Evolutionary conservation across 2,113 vertebrate genomes (phyloP).

Genomic region (Dryoscopus gambensis): DNA sequence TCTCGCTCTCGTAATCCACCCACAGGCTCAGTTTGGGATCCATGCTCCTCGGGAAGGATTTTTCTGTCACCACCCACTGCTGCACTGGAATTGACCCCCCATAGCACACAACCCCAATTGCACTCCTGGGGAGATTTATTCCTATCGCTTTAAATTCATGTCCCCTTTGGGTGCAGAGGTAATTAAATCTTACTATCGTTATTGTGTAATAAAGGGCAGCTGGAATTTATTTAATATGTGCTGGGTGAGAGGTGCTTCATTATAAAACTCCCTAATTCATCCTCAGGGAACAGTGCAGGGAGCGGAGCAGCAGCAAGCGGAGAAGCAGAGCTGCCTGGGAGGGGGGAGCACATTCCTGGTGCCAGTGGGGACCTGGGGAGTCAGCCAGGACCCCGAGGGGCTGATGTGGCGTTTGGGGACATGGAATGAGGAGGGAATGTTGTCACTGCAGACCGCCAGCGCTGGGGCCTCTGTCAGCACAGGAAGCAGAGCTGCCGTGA

Average conservation of each 20-base stretch:
- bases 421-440: not conserved
- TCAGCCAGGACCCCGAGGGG: not conserved
- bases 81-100: constrained; percentile 28
- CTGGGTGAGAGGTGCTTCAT: constrained; percentile 49
- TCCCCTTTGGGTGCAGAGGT: constrained; percentile 11
- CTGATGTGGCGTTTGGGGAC: not conserved
- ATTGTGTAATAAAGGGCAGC: constrained; percentile 43
- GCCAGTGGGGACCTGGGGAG: not conserved
- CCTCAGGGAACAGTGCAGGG: not conserved
- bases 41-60: not conserved
- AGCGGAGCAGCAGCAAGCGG: not conserved
- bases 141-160: constrained; percentile 17
- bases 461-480: not conserved
- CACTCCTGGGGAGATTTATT: constrained; percentile 19
- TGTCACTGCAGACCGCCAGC: not conserved
- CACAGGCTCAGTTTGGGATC: not conserved
- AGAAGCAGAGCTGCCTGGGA: not conserved
- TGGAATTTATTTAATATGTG: constrained; percentile 45
- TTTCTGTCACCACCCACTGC: not conserved
- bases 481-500: not conserved
- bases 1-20: not conserved
- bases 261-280: not conserved
- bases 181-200: constrained; percentile 57
- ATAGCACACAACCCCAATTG: not conserved
- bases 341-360: not conserved